Base-by-base conservation (phyloP, 1,140 invertebrate species). In the Anastrepha ludens region DNA sequence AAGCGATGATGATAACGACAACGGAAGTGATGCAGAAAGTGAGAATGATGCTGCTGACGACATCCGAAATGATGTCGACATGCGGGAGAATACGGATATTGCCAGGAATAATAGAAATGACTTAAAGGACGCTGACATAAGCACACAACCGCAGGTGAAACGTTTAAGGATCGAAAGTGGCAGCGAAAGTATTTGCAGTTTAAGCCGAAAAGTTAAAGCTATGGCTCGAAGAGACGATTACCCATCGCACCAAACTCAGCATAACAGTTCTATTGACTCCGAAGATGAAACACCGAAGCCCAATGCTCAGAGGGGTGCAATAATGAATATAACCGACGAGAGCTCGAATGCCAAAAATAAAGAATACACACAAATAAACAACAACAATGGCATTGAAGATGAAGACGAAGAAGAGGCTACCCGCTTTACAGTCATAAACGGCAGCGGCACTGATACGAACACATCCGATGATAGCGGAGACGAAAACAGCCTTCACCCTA, bases 401-500 rank as follows among this genome's bases (percentile, higher is more conserved):
- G 41, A 87, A 7, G 39, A 50, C n/a, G 74, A 47, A 50, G 50
- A 60, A 15, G 85, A 86, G 29, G 20, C 64, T 58, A 20, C 64
- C 2, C 81, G 29, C 50, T 67, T 39, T 50, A 60, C 58, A 17
- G 50, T 44, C 9, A 44, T 55, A 60, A 87, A 87, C 60, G 65
- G 8, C 20, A 87, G 60, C 60, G n/a, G 59, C 74, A 60, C 39
- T 47, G 6, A 78, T 29, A n/a, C 20, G 58, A 55, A 60, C 20
- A 17, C 39, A 70, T 47, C 15, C 2, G 65, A 87, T 59, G 86
- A 87, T 2, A 67, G 65, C 15, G 65, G 89, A 64, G 78, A 85
- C 9, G 89, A 91, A 11, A 89, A 55, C 55, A 41, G 41, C 11
- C 29, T 7, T 7, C 74, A 17, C n/a, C 17, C 55, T 55, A 81